Conservation (phyloP, 1,140 invertebrate genomes). For the Caenorhabditis briggsae region DNA sequence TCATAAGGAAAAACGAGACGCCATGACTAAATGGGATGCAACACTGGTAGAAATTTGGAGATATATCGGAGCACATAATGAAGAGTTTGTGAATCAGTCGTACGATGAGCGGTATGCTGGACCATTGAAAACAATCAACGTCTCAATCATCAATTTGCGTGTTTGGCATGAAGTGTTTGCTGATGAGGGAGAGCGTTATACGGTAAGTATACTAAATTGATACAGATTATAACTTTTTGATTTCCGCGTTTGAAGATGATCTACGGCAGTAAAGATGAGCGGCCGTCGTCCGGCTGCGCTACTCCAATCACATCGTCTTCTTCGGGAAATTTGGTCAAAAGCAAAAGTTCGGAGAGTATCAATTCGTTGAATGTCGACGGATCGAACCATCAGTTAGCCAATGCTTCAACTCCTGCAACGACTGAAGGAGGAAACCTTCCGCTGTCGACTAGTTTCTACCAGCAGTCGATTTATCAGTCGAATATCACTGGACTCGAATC, state of each 20-base stretch:
- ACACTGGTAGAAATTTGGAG: slow-evolving; percentile 51
- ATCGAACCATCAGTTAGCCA: neutral
- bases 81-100: slow-evolving; percentile 45
- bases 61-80: slow-evolving; percentile 57
- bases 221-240: neutral
- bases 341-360: slow-evolving; percentile 62
- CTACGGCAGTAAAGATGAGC: neutral
- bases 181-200: slow-evolving; percentile 21
- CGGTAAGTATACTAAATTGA: neutral
- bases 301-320: slow-evolving; percentile 16
- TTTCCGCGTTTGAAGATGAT: neutral
- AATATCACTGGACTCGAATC: neutral
- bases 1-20: slow-evolving; percentile 66
- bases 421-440: neutral
- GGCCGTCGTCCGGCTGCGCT: slow-evolving; percentile 19
- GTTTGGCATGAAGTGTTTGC: slow-evolving; percentile 51
- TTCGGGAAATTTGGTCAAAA: slow-evolving; percentile 17
- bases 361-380: slow-evolving; percentile 49
- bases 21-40: slow-evolving; percentile 14
- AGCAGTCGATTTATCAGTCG: neutral
- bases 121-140: slow-evolving; percentile 2
- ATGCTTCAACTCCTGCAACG: neutral
- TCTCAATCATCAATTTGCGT: slow-evolving; percentile 3
- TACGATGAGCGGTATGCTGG: slow-evolving; percentile 31
- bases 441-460: slow-evolving; percentile 22